Evolutionary conservation across 2,797 vertebrate genomes (phyloP).

Genomic region (Mastacembelus armatus): DNA sequence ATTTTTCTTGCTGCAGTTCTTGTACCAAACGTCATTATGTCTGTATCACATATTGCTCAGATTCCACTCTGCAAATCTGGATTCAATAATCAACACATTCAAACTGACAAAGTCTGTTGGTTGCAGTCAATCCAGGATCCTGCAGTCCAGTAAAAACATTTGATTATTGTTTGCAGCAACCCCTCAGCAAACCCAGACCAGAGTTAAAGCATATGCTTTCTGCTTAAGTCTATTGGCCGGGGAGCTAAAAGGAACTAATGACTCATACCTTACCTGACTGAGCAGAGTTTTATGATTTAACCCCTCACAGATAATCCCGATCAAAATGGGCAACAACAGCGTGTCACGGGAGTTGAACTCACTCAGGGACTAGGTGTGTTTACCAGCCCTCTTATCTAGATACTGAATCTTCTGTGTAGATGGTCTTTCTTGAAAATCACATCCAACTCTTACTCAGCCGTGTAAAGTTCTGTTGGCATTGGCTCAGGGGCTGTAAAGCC

Average conservation of each 20-base stretch:
- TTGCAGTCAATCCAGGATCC: slow-evolving; percentile 60
- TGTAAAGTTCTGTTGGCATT: slow-evolving; percentile 70
- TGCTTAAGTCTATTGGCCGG: slow-evolving; percentile 54
- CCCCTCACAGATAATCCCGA: slow-evolving; percentile 44
- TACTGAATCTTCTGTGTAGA: slow-evolving; percentile 64
- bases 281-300: slow-evolving; percentile 53
- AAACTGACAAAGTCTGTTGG: slow-evolving; percentile 77
- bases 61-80: slow-evolving; percentile 65
- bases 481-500: slow-evolving; percentile 37
- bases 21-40: slow-evolving; percentile 57
- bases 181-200: slow-evolving; percentile 64
- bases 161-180: slow-evolving; percentile 81
- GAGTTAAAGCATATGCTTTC: slow-evolving; percentile 63
- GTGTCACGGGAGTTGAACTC: slow-evolving; percentile 63
- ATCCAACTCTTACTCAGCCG: slow-evolving; percentile 65
- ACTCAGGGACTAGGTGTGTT: slow-evolving; percentile 48
- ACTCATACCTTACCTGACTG: slow-evolving; percentile 65
- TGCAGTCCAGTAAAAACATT: slow-evolving; percentile 81
- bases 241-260: slow-evolving; percentile 67
- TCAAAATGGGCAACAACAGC: slow-evolving; percentile 56
- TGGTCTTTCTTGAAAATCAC: slow-evolving; percentile 65
- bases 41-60: slow-evolving; percentile 62
- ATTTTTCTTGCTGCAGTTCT: slow-evolving; percentile 64
- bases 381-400: slow-evolving; percentile 48
- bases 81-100: slow-evolving; percentile 80